These are phyloP conservation scores for Echinarachnius parma DNA, from an alignment of 53 echinoderm and acorn worm genomes.

Conservation along the genomic window DNA sequence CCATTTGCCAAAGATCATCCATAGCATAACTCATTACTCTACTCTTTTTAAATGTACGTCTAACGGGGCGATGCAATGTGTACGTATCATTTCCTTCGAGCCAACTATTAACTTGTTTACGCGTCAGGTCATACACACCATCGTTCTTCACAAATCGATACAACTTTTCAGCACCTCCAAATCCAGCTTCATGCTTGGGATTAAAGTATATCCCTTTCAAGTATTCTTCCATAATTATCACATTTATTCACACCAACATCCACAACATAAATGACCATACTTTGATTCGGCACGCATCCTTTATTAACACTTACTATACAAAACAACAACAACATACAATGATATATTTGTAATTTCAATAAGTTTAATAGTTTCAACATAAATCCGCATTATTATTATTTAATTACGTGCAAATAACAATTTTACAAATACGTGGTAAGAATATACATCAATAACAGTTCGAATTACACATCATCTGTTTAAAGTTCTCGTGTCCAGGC, in stretches of 20 bases:
- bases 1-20: slow-evolving; percentile 59
- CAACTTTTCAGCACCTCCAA: slow-evolving; percentile 44
- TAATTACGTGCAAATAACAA: too few relatives aligned
- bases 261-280: not conserved
- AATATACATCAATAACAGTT: too few relatives aligned
- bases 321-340: too few relatives aligned
- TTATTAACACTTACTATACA: too few relatives aligned
- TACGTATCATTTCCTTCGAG: slow-evolving; percentile 45
- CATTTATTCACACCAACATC: not conserved
- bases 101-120: slow-evolving; percentile 47
- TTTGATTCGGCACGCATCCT: not conserved
- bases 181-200: not conserved
- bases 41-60: slow-evolving; percentile 46
- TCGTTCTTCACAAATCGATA: slow-evolving; percentile 41
- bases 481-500: too few relatives aligned
- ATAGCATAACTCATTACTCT: slow-evolving; percentile 43
- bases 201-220: not conserved
- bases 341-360: too few relatives aligned
- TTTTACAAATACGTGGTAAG: not conserved
- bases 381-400: too few relatives aligned
- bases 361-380: too few relatives aligned
- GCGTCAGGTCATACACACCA: slow-evolving; percentile 22
- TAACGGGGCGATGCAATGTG: slow-evolving; percentile 45
- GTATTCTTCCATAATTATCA: not conserved
- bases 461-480: too few relatives aligned